Evolutionary conservation across 2,888 invertebrate species (phyloP), one percentile per base, ranked within the genome.

Genomic region (Cabera pusaria): DNA sequence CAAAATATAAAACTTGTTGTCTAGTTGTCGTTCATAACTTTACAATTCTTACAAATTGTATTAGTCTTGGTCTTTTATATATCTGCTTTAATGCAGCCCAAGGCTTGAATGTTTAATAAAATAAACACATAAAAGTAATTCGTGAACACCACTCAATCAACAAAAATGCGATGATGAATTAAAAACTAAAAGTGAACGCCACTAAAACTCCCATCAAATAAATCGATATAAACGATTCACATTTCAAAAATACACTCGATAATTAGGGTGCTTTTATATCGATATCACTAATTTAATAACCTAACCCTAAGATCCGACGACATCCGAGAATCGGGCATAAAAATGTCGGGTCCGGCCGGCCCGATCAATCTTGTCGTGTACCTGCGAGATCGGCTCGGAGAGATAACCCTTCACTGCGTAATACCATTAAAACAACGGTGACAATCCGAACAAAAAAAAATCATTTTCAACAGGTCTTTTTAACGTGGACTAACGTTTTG

Each of bases 381-480:
- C 85, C 84, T 83, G 49, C 25, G 64, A 83, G 86, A 87, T 87
- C 85, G 87, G 85, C 58, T 76, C 75, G 65, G 39, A 50, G 49
- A 80, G 88, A 88, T 88, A 88, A 87, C 86, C 86, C 86, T 84
- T 82, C 86, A 72, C 79, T 83, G 84, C 87, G 84, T 86, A 87
- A 85, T 86, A 75, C 86, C 88, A 88, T 87, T 88, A 87, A 88
- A 86, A 86, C 88, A 88, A 87, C 87, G 86, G 87, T 87, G 88
- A 88, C 88, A 87, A 86, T 83, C 77, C 76, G 65, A 82, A 79
- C 80, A 85, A 86, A 86, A 28, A 85, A n/a, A n/a, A 86, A 81
- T 78, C 72, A 77, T 84, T 81, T 84, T 80, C 80, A 83, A 86
- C 84, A 83, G 81, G 77, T 84, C 74, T 75, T 72, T 71, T 73